phyloP scores from a whole-genome alignment of 2,797 vertebrate genomes.

The Lepidocolaptes lacrymiger region DNA sequence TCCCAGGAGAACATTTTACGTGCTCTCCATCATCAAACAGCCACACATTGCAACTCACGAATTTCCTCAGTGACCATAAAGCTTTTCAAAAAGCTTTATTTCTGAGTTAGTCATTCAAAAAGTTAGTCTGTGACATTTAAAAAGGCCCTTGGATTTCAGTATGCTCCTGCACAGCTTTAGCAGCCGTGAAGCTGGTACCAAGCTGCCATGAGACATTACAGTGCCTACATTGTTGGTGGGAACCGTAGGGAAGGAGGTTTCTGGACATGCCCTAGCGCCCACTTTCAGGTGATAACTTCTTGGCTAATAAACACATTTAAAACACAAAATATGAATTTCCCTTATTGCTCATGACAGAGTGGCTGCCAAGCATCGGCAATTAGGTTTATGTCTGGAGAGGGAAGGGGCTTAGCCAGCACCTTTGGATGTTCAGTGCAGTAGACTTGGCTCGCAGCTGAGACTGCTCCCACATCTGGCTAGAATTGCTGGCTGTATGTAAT shows the following conservation, averaged over 20 bases:
- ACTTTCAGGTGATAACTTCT: slow-evolving; percentile 70
- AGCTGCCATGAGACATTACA: not conserved
- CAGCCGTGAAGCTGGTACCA: slow-evolving; percentile 10
- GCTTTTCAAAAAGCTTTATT: slow-evolving; percentile 2
- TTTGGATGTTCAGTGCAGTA: not conserved
- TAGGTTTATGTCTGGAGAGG: slow-evolving; percentile 34
- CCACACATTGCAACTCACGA: slow-evolving; percentile 1
- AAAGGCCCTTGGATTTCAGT: not conserved
- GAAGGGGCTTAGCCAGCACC: not conserved
- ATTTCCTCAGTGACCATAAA: slow-evolving; percentile 39
- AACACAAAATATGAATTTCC: slow-evolving; percentile 70
- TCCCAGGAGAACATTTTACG: slow-evolving; percentile 6
- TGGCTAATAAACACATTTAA: slow-evolving; percentile 70
- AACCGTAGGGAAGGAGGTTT: slow-evolving; percentile 46
- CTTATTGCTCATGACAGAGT: slow-evolving; percentile 21
- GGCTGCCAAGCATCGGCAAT: slow-evolving; percentile 40
- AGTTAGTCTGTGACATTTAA: slow-evolving; percentile 7
- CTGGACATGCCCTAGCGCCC: slow-evolving; percentile 52
- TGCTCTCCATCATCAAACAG: slow-evolving; percentile 43
- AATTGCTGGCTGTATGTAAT: not conserved
- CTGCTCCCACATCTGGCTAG: not conserved
- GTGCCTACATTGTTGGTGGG: slow-evolving; percentile 55
- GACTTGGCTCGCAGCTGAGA: not conserved
- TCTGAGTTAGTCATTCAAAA: slow-evolving; percentile 33
- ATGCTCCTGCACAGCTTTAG: not conserved